Evolutionary conservation across 37 sponge, comb jelly and placozoan species (phyloP), one percentile per base, ranked within the genome.

Genomic region (Petrosia ficiformis): DNA sequence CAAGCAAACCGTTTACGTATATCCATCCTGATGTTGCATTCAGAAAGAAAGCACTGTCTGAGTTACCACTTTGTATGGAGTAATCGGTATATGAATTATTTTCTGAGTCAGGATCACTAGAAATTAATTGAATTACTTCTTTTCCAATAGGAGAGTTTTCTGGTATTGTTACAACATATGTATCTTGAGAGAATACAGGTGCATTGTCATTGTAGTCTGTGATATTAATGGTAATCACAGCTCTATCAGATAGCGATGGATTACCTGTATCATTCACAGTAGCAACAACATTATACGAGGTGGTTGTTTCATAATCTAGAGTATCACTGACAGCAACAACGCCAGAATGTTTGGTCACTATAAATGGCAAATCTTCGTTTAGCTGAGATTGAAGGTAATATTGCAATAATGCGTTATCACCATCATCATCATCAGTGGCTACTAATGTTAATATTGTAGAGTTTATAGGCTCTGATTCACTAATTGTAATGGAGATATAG

Each of bases 181-280:
- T 25, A 37, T 67, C 68, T 35, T 39, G 37, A n/a, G n/a, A n/a
- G 61, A 88, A 82, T 56, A 66, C 30, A 10, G 89, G 89, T 33
- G 74, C 57, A 41, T 82, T 82, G 65, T 88, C 83, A 67, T 88
- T 88, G 44, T 58, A 48, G 44, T 91, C 87, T 10, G 31, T 33
- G 4, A 83, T 44, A 2, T 5, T 61, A n/a, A 87, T 74, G 43
- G 72, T 42, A 22, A 76, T 77, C 2, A 19, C 37, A 30, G 77
- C 40, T 30, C 54, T 44, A 1, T 75, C 65, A 22, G 31, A n/a
- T 1, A 35, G 38, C 57, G 75, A 25, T 0, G 77, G 77, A 31
- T 11, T 22, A 5, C 64, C 71, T 1, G 71, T 57, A 37, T 79
- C 80, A 4, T 19, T 4, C 32, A 69, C 80, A 31, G 22, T 22